Evolutionary conservation across 2,797 vertebrate genomes (phyloP).

Genomic region (Delichon dasypus): DNA sequence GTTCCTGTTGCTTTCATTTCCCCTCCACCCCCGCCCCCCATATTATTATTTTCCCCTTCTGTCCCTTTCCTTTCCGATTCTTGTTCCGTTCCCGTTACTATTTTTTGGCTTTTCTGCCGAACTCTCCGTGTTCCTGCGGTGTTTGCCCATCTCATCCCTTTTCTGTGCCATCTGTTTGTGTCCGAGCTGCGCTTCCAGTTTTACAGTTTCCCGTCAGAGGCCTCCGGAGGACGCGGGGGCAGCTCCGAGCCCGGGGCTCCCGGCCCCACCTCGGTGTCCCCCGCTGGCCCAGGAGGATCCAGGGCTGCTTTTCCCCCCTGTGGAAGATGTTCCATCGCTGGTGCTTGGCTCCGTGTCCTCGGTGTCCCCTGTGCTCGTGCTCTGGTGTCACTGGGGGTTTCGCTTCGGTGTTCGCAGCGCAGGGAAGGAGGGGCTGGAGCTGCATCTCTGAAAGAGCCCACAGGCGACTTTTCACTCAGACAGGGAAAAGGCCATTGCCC

Average conservation of each 20-base stretch:
- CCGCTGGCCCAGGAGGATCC: background rate
- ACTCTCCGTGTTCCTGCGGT: constrained; percentile 66
- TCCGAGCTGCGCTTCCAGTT: constrained; percentile 67
- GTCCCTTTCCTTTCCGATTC: constrained; percentile 55
- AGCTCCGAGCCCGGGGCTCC: background rate
- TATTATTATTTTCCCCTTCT: constrained; percentile 55
- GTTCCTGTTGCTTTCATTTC: constrained; percentile 75
- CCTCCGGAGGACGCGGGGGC: background rate
- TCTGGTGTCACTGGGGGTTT: background rate
- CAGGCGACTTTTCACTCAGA: fast-evolving
- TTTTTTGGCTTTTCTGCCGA: background rate
- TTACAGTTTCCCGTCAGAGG: constrained; percentile 56
- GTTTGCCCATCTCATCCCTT: constrained; percentile 78
- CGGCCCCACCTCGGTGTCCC: background rate
- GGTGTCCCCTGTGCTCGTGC: background rate
- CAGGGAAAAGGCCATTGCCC: fast-evolving
- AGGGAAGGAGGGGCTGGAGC: background rate
- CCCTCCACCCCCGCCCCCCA: background rate
- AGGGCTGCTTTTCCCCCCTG: background rate
- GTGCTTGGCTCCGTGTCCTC: background rate
- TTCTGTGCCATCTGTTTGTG: constrained; percentile 75
- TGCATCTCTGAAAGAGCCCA: background rate
- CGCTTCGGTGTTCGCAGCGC: background rate
- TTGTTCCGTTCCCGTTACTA: constrained; percentile 52
- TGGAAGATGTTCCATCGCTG: background rate